Base-by-base conservation (phyloP, 53 echinoderm and acorn worm genomes). In the Zoroaster sp. region DNA sequence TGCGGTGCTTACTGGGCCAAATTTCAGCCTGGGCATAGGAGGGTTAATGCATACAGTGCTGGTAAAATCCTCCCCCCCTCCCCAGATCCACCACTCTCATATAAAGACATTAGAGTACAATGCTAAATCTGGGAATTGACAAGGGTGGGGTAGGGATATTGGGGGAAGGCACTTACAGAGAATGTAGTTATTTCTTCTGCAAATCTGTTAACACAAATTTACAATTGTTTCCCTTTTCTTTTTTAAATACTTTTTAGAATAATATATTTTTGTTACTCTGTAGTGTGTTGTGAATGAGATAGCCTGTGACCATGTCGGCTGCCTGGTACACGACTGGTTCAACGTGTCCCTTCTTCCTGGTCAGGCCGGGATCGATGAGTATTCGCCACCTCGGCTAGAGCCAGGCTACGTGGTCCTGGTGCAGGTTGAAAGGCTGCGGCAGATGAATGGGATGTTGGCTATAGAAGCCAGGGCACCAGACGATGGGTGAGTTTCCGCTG, bases 211-310 rank as follows among this genome's bases (percentile, higher is more conserved):
- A n/a, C n/a, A n/a, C n/a, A n/a, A n/a, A n/a, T n/a, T n/a, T n/a
- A n/a, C 25, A 23, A 59, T 7, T 11, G 25, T 59, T 11, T 59
- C 25, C 28, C 11, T 59, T 2, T 59, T 59, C 28, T 28, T 59
- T n/a, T n/a, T n/a, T n/a, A n/a, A n/a, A n/a, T n/a, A n/a, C 13
- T 3, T 10, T 71, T 4, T 17, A 37, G 15, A 14, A 15, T 3
- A 75, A 4, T 2, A 4, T 86, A 28, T 76, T 36, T 55, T 40
- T 44, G 44, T 17, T 36, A 38, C 20, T 41, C 20, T 40, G 4
- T 73, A 96, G 96, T 94, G 93, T 78, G 83, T 88, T 10, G 92
- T 96, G 25, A 93, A 92, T 72, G 94, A 96, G 73, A 43, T 87
- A 66, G 94, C 77, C 5, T 23, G 46, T 5, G 94, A 96, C 67